Base-by-base conservation (phyloP, 2,797 vertebrate species). In the Sebastes oblongus region DNA sequence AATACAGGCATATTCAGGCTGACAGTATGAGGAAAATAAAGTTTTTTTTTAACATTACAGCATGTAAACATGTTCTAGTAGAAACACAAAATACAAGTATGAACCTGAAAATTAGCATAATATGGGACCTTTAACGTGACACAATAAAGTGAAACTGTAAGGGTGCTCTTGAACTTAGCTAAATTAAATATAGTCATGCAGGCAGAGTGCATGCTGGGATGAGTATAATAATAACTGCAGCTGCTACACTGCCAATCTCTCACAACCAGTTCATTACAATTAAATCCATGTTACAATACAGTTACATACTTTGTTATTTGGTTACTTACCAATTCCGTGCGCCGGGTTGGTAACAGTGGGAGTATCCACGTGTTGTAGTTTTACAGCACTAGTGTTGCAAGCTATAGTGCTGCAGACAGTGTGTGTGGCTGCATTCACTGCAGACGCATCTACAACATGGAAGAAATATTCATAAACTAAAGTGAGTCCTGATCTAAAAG, bases 291-390 rank as follows among this genome's bases (percentile, higher is more conserved):
- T 36, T 9, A 5, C 3, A 8, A 5, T 46, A 20, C 10, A 32
- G 3, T 9, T 9, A 11, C 1, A 55, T 2, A 4, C 4, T 18
- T 12, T 42, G 39, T 42, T 1, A 20, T 56, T 55, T 25, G 3
- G 4, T 8, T 77, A 84, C 82, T 82, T 61, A 85, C 75, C 5
- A 13, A 2, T 7, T 29, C 0, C 20, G 54, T 9, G 5, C 46
- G 32, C 36, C 24, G 34, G 34, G 67, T 32, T 61, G 2, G 16
- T 46, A 6, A 9, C 22, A 1, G 42, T 32, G 30, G 11, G 5
- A 14, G 4, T 54, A 61, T 61, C 83, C 88, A 91, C 90, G 87
- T 90, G 91, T 80, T 86, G 75, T 52, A 36, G 59, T 72, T 55
- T 12, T 4, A 54, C 60, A 52, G 54, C 12, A 25, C 24, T 20